phyloP scores from a whole-genome alignment of 2,113 vertebrate species.

The Globicephala melas region DNA sequence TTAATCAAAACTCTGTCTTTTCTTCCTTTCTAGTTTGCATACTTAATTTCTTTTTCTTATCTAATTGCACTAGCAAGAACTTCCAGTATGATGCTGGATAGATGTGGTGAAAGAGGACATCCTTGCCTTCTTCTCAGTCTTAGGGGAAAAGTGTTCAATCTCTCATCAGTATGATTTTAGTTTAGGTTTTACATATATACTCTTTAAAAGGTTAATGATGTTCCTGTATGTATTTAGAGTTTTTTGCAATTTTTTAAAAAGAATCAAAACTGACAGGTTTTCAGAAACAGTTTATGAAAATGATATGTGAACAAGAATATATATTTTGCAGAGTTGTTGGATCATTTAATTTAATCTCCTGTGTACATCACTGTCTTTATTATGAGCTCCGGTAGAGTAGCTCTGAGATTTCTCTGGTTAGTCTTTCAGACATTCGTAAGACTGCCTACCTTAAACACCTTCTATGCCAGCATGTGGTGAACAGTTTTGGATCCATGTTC shows the following conservation, averaged over 20 bases:
- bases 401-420: not conserved
- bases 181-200: not conserved
- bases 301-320: not conserved
- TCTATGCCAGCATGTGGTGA: not conserved
- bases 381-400: not conserved
- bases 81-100: not conserved
- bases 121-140: not conserved
- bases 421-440: not conserved
- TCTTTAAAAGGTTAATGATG: not conserved
- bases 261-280: not conserved
- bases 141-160: not conserved
- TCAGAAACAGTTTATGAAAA: not conserved
- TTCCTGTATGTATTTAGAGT: not conserved
- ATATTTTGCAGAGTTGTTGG: not conserved
- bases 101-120: not conserved
- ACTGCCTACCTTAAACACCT: not conserved
- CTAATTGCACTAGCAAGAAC: not conserved
- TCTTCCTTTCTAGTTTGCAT: not conserved
- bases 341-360: not conserved
- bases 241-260: not conserved
- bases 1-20: not conserved
- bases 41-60: not conserved
- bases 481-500: not conserved
- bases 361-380: not conserved
- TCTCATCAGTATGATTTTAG: not conserved